These are phyloP conservation scores for Drosophila chauvacae DNA, from an alignment of 1,140 invertebrate species.

Conservation along the genomic window DNA sequence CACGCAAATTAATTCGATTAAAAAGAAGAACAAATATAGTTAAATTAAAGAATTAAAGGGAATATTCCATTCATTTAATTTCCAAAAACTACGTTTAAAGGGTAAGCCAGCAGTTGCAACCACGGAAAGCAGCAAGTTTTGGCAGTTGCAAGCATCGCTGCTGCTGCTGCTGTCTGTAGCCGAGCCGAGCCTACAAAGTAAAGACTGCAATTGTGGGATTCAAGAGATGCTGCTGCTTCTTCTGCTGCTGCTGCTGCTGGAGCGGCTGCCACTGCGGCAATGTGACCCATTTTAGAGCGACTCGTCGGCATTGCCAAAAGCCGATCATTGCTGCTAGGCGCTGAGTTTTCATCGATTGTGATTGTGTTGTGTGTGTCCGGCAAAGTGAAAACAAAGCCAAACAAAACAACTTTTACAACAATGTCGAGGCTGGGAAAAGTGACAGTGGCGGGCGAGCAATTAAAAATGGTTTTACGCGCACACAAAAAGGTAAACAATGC, in stretches of 20 bases:
- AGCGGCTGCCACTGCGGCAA: conserved; percentile 2
- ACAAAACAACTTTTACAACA: conserved; percentile 77
- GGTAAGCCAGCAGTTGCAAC: not conserved
- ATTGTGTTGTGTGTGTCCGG: not conserved
- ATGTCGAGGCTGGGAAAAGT: conserved; percentile 67
- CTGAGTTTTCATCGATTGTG: conserved; percentile 19
- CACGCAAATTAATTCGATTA: not conserved
- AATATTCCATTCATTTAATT: too few species aligned
- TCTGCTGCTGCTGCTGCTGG: not conserved
- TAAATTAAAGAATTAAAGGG: not conserved
- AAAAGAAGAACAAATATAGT: not conserved
- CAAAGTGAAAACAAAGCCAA: conserved; percentile 72
- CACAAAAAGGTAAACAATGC: conserved; percentile 41
- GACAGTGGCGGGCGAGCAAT: conserved; percentile 61
- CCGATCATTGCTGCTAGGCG: conserved; percentile 10
- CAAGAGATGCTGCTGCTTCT: conserved; percentile 1
- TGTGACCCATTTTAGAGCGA: conserved; percentile 32
- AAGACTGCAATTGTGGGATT: conserved; percentile 8
- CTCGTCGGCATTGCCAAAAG: conserved; percentile 38
- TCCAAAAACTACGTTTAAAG: not conserved
- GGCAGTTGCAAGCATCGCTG: conserved; percentile 8
- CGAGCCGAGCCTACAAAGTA: not conserved
- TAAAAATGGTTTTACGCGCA: conserved; percentile 54
- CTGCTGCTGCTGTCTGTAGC: not conserved
- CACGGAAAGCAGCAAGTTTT: not conserved